Base-by-base conservation (phyloP, 2,113 vertebrate species). In the Symphodus melops region DNA sequence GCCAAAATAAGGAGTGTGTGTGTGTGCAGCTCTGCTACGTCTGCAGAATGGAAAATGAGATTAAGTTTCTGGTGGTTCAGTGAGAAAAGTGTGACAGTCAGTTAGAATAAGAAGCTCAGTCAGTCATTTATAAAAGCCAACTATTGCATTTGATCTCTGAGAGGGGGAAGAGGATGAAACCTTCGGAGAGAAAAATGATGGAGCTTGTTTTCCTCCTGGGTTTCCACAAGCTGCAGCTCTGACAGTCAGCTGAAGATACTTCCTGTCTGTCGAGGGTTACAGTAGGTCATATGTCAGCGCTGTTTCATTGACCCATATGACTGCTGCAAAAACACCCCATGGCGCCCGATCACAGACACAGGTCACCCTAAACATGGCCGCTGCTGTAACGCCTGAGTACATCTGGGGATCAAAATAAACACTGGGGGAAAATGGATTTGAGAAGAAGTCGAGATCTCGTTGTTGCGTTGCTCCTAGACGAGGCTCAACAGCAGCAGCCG, bases 31-130 rank as follows among this genome's bases (percentile, higher is more conserved):
- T 19, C 48, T 48, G 68, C 44, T 33, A 20, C 17, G 60, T 77
- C 54, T 19, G 48, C 21, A 39, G 64, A 54, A 86, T 33, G 62
- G 23, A 58, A 83, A 84, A 86, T 74, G 63, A 76, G 77, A 88
- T 65, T 55, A 77, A n/a, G 14, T 70, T 68, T 77, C 61, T 75
- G 36, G 67, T 72, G 78, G 55, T 84, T 80, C 69, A 82, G 62
- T 49, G 79, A 70, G 56, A 73, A 68, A 84, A 75, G 73, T 75
- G 79, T 75, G 71, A 68, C 75, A 75, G 79, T 72, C n/a, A 65
- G 70, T 75, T 58, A 49, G 67, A 74, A 86, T 76, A 64, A 84
- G 65, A 68, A 48, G 71, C 72, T 82, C 76, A 71, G 81, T 72
- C 79, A 62, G 48, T 86, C 76, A 77, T 76, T 80, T 48, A 46